Evolutionary conservation across 1,140 invertebrate species (phyloP), one percentile per base, ranked within the genome.

Genomic region (Heliconius melpomene): DNA sequence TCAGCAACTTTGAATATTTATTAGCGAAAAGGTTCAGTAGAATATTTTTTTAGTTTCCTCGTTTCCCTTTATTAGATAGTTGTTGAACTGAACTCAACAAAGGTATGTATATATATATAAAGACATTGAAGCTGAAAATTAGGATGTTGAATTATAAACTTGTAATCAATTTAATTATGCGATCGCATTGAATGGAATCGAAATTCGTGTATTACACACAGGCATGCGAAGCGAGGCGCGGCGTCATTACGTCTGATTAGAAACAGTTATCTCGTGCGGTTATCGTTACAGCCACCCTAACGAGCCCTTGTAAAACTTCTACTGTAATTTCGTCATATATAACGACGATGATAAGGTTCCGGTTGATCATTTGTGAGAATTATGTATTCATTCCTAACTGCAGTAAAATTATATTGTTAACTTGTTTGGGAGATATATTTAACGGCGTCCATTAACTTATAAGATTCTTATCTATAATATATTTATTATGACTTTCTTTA

Each of bases 281-380:
- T 91, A 90, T 91, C 88, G 89, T 91, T 87, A 90, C 88, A 86
- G 76, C 88, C 82, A 82, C 87, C 84, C 87, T 90, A 89, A 91
- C 88, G 90, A 92, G 88, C 85, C 87, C 88, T 88, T 91, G 90
- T 90, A 90, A 91, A 92, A 91, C 90, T 90, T 90, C 88, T 85
- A 88, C 88, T 85, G 83, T 88, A 89, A 87, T 90, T 90, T 87
- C 84, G 85, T 87, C 84, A 90, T 90, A 91, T 87, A 89, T 89
- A 88, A 89, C 83, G 82, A 32, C 50, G 79, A 73, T 84, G 88
- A 90, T 90, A 89, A 90, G 85, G 87, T 88, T 88, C 86, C 86
- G 86, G 86, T 86, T 89, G 87, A 90, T 90, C 86, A 87, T 88
- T 79, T 84, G 87, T 84, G 81, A 86, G 87, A 88, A 89, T 90